Evolutionary conservation across 1,140 invertebrate species (phyloP).

Genomic region (Zaprionus gabonicus): DNA sequence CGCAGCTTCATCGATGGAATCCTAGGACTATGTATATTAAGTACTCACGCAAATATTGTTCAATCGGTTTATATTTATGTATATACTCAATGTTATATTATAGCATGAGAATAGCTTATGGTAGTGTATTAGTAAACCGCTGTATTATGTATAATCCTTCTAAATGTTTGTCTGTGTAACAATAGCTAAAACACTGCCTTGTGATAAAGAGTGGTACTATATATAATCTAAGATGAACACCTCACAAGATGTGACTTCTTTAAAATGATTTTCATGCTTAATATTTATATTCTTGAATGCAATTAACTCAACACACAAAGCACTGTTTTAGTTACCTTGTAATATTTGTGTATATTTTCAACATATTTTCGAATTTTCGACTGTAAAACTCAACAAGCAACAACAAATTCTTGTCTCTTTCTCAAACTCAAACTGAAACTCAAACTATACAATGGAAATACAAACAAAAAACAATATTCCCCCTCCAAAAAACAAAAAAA

Average conservation of each 20-base stretch:
- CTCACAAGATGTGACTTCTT: too few species aligned
- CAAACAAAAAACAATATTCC: slow-evolving; percentile 23
- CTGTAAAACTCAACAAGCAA: slow-evolving; percentile 72
- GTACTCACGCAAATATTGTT: slow-evolving; percentile 51
- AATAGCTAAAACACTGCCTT: slow-evolving; percentile 60
- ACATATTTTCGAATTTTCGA: slow-evolving; percentile 13
- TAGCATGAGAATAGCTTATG: slow-evolving; percentile 53
- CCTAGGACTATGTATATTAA: slow-evolving; percentile 33
- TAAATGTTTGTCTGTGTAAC: slow-evolving; percentile 46
- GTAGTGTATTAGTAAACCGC: slow-evolving; percentile 66
- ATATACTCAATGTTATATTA: slow-evolving; percentile 42
- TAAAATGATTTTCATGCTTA: too few species aligned
- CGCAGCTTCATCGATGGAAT: slow-evolving; percentile 55
- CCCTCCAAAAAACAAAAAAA: slow-evolving; percentile 12
- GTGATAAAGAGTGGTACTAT: neutral
- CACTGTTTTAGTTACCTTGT: slow-evolving; percentile 58
- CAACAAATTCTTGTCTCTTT: slow-evolving; percentile 75
- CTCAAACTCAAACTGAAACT: slow-evolving; percentile 48
- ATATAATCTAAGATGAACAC: too few species aligned
- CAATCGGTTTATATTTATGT: slow-evolving; percentile 43
- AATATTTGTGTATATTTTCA: slow-evolving; percentile 46
- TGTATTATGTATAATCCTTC: slow-evolving; percentile 45
- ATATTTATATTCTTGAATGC: too few species aligned
- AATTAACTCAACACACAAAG: slow-evolving; percentile 11
- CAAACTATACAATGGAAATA: slow-evolving; percentile 14